Conservation (phyloP, 2,113 vertebrate species). For the Cichladusa arquata region DNA sequence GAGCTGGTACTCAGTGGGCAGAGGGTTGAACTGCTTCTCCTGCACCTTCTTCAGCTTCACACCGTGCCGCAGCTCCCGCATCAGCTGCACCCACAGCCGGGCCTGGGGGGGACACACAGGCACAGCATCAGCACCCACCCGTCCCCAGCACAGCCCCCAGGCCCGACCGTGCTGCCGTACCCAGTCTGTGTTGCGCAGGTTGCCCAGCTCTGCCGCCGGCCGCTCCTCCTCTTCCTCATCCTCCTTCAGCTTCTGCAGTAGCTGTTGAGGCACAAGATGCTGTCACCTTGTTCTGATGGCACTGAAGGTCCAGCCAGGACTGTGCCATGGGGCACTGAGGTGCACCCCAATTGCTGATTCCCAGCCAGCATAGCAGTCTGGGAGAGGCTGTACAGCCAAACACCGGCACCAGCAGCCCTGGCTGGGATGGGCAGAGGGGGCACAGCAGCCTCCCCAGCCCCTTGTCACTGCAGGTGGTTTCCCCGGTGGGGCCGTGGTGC, state of each 20-base stretch:
- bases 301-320: fast-evolving
- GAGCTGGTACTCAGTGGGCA: conserved; percentile 94
- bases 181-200: conserved; percentile 90
- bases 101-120: conserved; percentile 66
- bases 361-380: background rate
- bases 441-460: fast-evolving
- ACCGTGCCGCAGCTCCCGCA: conserved; percentile 92
- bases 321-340: fast-evolving
- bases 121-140: fast-evolving
- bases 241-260: conserved; percentile 87
- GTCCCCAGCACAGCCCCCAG: fast-evolving
- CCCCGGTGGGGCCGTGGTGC: fast-evolving
- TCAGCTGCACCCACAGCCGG: conserved; percentile 94
- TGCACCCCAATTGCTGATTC: background rate
- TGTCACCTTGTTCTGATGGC: background rate
- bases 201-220: conserved; percentile 78
- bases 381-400: background rate
- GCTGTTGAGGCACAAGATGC: conserved; percentile 59
- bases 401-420: fast-evolving
- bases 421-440: fast-evolving
- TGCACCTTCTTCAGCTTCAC: conserved; percentile 96
- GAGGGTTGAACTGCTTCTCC: conserved; percentile 88
- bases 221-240: conserved; percentile 73
- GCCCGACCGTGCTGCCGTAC: conserved; percentile 21
- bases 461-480: too few relatives aligned